Evolutionary conservation across 2,797 vertebrate species (phyloP), one percentile per base, ranked within the genome.

Genomic region (Acestrorhynchus altus): DNA sequence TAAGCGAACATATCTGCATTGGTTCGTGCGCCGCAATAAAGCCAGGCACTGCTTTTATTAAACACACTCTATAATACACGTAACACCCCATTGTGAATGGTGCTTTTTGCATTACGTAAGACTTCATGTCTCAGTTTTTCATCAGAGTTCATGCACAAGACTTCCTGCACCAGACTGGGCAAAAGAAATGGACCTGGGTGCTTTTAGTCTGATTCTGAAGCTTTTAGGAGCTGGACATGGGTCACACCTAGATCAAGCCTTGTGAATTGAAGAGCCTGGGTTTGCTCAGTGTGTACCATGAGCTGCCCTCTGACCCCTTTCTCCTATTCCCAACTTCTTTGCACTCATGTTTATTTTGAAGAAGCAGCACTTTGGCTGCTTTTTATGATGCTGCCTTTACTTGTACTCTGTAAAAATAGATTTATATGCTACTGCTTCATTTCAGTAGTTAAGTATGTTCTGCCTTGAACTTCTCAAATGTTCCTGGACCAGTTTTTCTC

Each of bases 201-300:
- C 52, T 72, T 66, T 73, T 75, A 70, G 79, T 83, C 71, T 68
- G 79, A 31, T 68, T 73, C 70, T 67, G 13, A 24, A 51, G 56
- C 67, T 54, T 69, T 81, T 44, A 66, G 60, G 18, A 72, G 60
- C 11, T 11, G 35, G 67, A 4, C 52, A 13, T 26, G 20, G 60
- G 56, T 39, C 28, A 69, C 31, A 39, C 40, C 40, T 24, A 40
- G 63, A 8, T 11, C 22, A 11, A 16, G 40, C 63, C 22, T 12
- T 65, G 61, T 64, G 61, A 47, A 72, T 10, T 42, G 6, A 60
- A 35, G 57, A 60, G 16, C 4, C n/a, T 2, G 31, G 31, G 31
- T 35, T 35, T 35, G 31, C 6, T 35, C 31, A 2, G 20, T 7
- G 54, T 28, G 22, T 59, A 15, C 57, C 28, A 18, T 35, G 7